Percentiles rank a stretch among this genome's conserved stretches.
Conservation (phyloP, 2,888 invertebrate species). For the Cinara cedri region DNA sequence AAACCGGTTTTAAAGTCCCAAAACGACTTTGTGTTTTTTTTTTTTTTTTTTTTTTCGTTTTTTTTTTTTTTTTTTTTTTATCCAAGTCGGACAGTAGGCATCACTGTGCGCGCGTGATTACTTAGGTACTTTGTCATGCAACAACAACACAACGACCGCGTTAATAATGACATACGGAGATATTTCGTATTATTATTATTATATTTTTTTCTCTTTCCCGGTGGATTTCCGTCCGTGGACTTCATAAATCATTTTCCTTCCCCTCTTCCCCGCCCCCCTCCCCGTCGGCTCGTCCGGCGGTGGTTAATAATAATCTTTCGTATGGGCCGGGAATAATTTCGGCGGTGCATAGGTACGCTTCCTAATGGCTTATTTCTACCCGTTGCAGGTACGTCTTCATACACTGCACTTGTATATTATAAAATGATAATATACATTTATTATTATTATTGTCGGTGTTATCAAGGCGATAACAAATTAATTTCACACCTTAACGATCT, state of each 20-base stretch:
- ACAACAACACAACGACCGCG: not conserved
- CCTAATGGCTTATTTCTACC: conserved; percentile 43
- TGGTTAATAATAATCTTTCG: conserved; percentile 27
- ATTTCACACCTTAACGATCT: conserved; percentile 56
- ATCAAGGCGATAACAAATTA: conserved; percentile 55
- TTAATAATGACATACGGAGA: conserved; percentile 44
- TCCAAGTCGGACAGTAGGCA: not conserved
- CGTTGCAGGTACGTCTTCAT: conserved; percentile 43
- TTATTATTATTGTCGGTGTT: conserved; percentile 17
- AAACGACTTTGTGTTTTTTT: conserved; percentile 6
- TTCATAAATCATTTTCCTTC: conserved; percentile 50
- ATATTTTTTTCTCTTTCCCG: not conserved
- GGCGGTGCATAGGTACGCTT: conserved; percentile 26
- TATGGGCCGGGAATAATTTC: not conserved
- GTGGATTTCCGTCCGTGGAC: conserved; percentile 25
- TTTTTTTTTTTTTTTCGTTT: not conserved
- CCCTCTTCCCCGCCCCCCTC: not conserved
- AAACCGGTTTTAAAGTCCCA: conserved; percentile 21
- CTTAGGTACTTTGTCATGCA: conserved; percentile 30
- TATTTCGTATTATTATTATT: not conserved
- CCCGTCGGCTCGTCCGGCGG: not conserved
- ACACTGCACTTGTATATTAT: conserved; percentile 2
- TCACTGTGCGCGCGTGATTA: not conserved
- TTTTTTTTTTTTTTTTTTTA: not conserved
- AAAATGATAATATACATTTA: conserved; percentile 44